phyloP scores from a whole-genome alignment of 1,140 invertebrate genomes.

The Drosophila mauritiana region DNA sequence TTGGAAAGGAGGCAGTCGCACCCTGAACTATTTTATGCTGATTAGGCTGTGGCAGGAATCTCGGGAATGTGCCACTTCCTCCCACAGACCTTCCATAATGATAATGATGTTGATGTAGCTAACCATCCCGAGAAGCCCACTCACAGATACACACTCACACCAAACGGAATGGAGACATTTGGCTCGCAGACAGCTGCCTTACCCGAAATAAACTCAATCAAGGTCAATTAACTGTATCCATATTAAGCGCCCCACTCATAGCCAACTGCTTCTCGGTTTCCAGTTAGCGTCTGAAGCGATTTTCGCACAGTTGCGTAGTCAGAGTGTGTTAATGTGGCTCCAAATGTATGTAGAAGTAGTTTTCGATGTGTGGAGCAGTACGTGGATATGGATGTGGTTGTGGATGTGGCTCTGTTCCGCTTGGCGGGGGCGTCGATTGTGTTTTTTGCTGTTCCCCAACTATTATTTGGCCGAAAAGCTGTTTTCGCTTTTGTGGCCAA shows the following conservation, averaged over 20 bases:
- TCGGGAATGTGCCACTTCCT: slow-evolving; percentile 9
- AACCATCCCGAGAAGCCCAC: background rate
- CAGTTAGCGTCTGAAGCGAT: slow-evolving; percentile 49
- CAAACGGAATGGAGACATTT: slow-evolving; percentile 22
- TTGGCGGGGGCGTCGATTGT: slow-evolving; percentile 65
- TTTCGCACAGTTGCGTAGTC: slow-evolving; percentile 55
- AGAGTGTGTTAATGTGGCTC: slow-evolving; percentile 43
- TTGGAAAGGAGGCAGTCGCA: slow-evolving; percentile 1
- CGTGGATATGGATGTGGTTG: background rate
- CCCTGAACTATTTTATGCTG: slow-evolving; percentile 23
- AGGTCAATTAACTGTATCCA: slow-evolving; percentile 84
- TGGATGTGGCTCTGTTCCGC: slow-evolving; percentile 52
- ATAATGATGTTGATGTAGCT: slow-evolving; percentile 13
- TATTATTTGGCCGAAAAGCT: slow-evolving; percentile 50
- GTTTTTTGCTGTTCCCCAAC: slow-evolving; percentile 36
- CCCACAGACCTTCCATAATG: slow-evolving; percentile 2
- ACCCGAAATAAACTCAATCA: slow-evolving; percentile 77
- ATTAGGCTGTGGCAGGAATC: slow-evolving; percentile 16
- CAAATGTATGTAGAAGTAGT: slow-evolving; percentile 21
- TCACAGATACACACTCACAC: slow-evolving; percentile 1
- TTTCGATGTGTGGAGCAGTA: slow-evolving; percentile 19
- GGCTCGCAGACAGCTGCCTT: slow-evolving; percentile 29
- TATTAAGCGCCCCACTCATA: slow-evolving; percentile 61
- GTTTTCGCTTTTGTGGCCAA: slow-evolving; percentile 52
- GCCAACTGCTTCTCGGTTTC: slow-evolving; percentile 28